Base-by-base conservation (phyloP, 2,888 invertebrate genomes). In the Cephus runcator region DNA sequence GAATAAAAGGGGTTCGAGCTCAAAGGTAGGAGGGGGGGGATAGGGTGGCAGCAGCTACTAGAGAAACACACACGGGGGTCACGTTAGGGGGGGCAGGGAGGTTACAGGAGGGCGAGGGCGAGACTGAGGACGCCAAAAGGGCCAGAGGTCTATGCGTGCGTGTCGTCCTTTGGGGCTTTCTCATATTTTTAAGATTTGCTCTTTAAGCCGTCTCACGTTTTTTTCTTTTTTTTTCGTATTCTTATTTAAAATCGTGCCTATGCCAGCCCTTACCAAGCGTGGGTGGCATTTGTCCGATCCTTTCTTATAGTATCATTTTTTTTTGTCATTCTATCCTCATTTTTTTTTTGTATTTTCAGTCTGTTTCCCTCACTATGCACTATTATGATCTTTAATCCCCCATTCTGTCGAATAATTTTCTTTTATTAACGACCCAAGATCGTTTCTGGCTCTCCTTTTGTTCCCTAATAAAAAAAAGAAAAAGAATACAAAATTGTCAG, bases 171-270 rank as follows among this genome's bases (percentile, higher is more conserved):
- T 56, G 56, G 82, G 84, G 85, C 88, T 90, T 90, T 90, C 90
- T 90, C 90, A 87, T 91, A 91, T 90, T 91, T 90, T 90, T 89
- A 90, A 91, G 91, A 91, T 91, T 90, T 89, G 85, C 86, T 85
- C 86, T 88, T 88, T 90, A 88, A 89, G 90, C 89, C 84, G 83
- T 86, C 90, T 90, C 90, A 90, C 90, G 90, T 89, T 84, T 83
- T 79, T 85, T 82, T n/a, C n/a, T 79, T 81, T 56, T 80, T 81
- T 80, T 56, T 81, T 81, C 79, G 69, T 79, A 79, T 79, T 79
- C 79, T 79, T 76, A 79, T 79, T 79, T 74, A 76, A 77, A 79
- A 79, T 76, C 36, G 36, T 69, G 74, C 73, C 76, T 56, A 23
- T 23, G 23, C 23, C 56, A 73, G 69, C 31, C 77, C 77, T 75